These are phyloP conservation scores for Vanessa tameamea DNA, from an alignment of 1,140 invertebrate species.

Conservation along the genomic window DNA sequence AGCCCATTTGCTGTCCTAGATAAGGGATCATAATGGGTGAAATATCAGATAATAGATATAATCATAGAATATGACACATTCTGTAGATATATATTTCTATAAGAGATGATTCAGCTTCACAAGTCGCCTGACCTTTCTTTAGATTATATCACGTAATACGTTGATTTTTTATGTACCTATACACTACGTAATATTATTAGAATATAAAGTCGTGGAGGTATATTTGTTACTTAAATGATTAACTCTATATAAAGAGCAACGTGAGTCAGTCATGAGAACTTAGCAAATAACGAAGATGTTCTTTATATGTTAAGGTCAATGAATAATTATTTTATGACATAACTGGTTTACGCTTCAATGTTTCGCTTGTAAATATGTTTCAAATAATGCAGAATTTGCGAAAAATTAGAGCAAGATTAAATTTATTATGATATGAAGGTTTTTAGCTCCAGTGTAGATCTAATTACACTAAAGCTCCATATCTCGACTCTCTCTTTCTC, in stretches of 20 bases:
- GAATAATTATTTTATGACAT: neutral
- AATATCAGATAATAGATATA: too few relatives aligned
- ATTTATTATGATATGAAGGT: neutral
- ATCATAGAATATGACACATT: too few relatives aligned
- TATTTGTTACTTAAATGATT: neutral
- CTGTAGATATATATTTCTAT: too few relatives aligned
- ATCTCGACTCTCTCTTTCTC: too few relatives aligned
- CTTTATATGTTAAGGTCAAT: slow-evolving; percentile 11
- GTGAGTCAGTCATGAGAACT: slow-evolving; percentile 27
- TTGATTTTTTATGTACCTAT: neutral
- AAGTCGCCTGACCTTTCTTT: neutral
- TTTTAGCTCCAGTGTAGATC: too few relatives aligned
- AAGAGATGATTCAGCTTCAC: too few relatives aligned
- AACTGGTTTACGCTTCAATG: neutral
- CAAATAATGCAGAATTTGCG: too few relatives aligned
- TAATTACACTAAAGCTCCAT: too few relatives aligned
- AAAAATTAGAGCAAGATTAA: too few relatives aligned
- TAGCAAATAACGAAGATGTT: slow-evolving; percentile 20
- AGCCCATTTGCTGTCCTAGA: too few relatives aligned
- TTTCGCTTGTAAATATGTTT: too few relatives aligned
- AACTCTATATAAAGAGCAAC: slow-evolving; percentile 4
- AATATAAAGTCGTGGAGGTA: neutral
- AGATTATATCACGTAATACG: neutral
- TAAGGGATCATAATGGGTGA: too few relatives aligned
- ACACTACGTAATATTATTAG: neutral